Evolutionary conservation across 2,113 vertebrate species (phyloP).

Genomic region (Phoenicopterus ruber): DNA sequence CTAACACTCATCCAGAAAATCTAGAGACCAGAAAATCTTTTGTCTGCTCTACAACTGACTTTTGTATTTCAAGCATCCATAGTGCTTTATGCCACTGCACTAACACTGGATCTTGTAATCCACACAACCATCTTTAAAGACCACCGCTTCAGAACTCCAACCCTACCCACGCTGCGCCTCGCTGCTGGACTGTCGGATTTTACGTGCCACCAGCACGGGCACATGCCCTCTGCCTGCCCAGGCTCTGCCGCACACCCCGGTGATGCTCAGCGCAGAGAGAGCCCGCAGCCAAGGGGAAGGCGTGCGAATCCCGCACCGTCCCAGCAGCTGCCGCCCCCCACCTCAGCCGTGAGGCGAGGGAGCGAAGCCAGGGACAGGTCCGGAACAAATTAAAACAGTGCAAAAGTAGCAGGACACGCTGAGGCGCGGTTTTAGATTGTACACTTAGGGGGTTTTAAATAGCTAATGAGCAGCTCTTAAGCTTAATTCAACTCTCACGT

Average conservation of each 20-base stretch:
- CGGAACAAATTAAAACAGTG: not conserved
- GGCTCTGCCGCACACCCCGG: not conserved
- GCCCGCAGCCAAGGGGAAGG: fast-evolving
- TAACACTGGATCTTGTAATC: not conserved
- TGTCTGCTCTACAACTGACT: not conserved
- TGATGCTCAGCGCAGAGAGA: not conserved
- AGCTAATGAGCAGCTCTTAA: not conserved
- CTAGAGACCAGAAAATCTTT: not conserved
- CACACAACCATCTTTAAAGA: not conserved
- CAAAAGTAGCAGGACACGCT: not conserved
- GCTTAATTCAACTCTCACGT: not conserved
- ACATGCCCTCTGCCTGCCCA: not conserved
- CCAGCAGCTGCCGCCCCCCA: not conserved
- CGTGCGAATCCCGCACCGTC: fast-evolving
- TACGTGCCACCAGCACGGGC: not conserved
- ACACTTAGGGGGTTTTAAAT: not conserved
- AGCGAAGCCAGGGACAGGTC: not conserved
- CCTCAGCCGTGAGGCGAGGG: not conserved
- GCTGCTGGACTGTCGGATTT: not conserved
- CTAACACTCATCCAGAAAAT: not conserved
- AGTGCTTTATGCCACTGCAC: not conserved
- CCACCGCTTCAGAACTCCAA: not conserved
- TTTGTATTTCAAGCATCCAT: not conserved
- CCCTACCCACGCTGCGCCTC: not conserved
- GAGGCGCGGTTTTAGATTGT: not conserved